Percentiles rank a stretch among this genome's conserved stretches.
Evolutionary conservation across 2,797 vertebrate species (phyloP).

Genomic region (Rhabdomys pumilio): DNA sequence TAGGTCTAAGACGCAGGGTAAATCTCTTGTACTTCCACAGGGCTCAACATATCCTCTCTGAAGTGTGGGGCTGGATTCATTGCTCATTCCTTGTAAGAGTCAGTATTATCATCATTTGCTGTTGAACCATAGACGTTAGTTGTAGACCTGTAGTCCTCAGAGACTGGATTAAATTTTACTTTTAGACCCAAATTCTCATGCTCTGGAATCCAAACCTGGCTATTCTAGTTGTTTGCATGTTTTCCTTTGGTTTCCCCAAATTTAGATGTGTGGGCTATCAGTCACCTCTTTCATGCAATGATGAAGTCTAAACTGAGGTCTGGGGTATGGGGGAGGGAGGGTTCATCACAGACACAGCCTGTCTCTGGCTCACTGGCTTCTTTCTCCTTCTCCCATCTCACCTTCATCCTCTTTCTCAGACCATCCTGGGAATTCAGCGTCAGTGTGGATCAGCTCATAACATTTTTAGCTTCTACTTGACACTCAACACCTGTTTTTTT

Average conservation of each 20-base stretch:
- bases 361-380: background rate
- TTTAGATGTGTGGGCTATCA: background rate
- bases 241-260: background rate
- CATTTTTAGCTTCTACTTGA: background rate
- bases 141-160: background rate
- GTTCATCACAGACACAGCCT: background rate
- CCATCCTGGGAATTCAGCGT: background rate
- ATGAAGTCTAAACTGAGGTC: background rate
- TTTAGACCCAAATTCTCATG: background rate
- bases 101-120: background rate
- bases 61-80: background rate
- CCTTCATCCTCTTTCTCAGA: background rate
- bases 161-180: constrained; percentile 5
- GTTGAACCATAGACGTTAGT: background rate
- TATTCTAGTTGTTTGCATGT: background rate
- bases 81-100: background rate
- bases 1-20: background rate
- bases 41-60: background rate
- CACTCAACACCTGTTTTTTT: background rate
- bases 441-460: background rate
- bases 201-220: rapidly evolving
- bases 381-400: background rate
- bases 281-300: background rate
- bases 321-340: background rate
- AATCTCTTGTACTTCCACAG: background rate